Percentiles rank a stretch among this genome's conserved stretches.
Conservation (phyloP, 2,113 vertebrate species). For the Rhynchopsitta pachyrhyncha region DNA sequence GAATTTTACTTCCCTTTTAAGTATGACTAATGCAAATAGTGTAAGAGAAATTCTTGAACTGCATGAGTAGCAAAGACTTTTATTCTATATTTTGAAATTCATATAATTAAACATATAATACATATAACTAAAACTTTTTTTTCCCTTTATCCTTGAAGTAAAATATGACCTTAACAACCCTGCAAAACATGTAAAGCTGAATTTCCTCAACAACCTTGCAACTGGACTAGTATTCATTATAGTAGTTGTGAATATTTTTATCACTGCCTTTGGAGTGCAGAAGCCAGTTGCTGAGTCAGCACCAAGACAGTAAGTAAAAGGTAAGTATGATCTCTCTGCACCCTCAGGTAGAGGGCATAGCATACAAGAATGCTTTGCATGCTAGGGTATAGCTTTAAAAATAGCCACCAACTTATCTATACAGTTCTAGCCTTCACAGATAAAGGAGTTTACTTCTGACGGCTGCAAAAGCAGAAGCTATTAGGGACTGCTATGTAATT, state of each 20-base stretch:
- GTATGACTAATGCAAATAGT: background rate
- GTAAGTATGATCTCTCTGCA: slow-evolving; percentile 44
- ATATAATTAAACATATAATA: background rate
- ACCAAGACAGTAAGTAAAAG: slow-evolving; percentile 38
- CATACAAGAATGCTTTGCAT: too few relatives aligned
- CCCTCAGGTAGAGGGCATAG: rapidly evolving
- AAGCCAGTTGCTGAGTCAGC: slow-evolving; percentile 59
- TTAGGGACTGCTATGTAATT: background rate
- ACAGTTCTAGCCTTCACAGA: background rate
- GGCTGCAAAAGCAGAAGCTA: background rate
- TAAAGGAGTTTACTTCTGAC: background rate
- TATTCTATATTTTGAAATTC: slow-evolving; percentile 3
- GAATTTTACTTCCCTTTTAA: slow-evolving; percentile 13
- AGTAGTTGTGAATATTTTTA: slow-evolving; percentile 94
- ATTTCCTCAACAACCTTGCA: slow-evolving; percentile 89
- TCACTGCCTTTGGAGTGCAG: slow-evolving; percentile 97
- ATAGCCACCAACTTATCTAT: background rate
- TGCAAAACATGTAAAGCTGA: slow-evolving; percentile 84
- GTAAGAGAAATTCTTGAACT: background rate
- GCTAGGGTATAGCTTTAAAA: background rate
- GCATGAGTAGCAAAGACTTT: background rate
- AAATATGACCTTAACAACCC: slow-evolving; percentile 94
- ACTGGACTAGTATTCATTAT: slow-evolving; percentile 93
- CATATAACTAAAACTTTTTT: background rate
- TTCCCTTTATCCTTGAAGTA: slow-evolving; percentile 76